A percentile compares a stretch with the other conserved stretches of the same genome.
Conservation (phyloP, 2,888 invertebrate genomes). For the Nemurella pictetii region DNA sequence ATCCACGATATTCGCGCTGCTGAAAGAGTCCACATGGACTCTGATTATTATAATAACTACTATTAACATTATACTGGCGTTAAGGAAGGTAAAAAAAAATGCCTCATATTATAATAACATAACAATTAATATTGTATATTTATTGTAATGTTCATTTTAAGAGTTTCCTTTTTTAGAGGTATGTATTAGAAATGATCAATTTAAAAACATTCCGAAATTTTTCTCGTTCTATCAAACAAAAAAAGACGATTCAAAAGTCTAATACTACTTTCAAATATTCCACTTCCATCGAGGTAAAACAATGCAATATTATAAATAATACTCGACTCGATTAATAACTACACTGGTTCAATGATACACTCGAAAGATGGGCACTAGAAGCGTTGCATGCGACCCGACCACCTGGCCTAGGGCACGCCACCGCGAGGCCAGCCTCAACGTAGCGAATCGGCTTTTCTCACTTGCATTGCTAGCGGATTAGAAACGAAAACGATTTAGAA, state of each 20-base stretch:
- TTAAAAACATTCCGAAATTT: neutral
- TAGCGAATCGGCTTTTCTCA: neutral
- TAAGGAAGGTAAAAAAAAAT: neutral
- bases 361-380: neutral
- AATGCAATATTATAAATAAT: neutral
- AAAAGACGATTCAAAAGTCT: neutral
- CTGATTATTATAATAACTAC: too few relatives aligned
- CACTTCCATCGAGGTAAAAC: conserved; percentile 22
- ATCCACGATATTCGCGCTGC: too few relatives aligned
- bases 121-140: conserved; percentile 13
- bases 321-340: neutral
- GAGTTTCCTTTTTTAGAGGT: neutral
- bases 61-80: too few relatives aligned
- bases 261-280: conserved; percentile 11
- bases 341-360: conserved; percentile 28
- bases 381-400: neutral
- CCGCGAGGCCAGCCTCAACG: too few relatives aligned
- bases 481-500: too few relatives aligned
- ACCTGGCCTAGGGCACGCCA: too few relatives aligned
- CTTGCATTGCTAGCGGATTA: conserved; percentile 8
- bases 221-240: neutral
- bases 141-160: conserved; percentile 3
- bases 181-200: neutral
- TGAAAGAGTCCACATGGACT: too few relatives aligned
- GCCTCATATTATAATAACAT: conserved; percentile 20